Evolutionary conservation across 2,113 vertebrate species (phyloP).

Genomic region (Lasiurus cinereus): DNA sequence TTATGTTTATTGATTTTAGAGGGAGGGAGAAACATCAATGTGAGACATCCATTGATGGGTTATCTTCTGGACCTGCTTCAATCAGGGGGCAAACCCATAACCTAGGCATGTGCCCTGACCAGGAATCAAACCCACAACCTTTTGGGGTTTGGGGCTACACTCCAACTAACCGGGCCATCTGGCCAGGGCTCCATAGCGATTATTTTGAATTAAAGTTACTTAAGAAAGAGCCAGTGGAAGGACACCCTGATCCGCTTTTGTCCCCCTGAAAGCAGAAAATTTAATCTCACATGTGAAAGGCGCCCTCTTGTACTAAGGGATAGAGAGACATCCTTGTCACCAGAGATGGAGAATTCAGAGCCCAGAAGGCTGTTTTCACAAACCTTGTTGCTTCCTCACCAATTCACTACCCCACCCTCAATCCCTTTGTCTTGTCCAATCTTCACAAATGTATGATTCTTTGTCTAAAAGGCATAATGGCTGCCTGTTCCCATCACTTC

Average conservation of each 20-base stretch:
- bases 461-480: not conserved
- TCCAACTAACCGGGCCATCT: not conserved
- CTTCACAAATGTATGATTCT: not conserved
- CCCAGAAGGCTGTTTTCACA: not conserved
- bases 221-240: not conserved
- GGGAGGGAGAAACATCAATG: not conserved
- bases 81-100: not conserved
- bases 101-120: not conserved
- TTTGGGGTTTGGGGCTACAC: not conserved
- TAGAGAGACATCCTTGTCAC: not conserved
- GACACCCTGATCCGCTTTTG: not conserved
- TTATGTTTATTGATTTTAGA: not conserved
- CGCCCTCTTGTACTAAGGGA: too few relatives aligned
- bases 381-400: not conserved
- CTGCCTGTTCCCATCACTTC: not conserved
- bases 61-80: not conserved
- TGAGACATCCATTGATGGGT: not conserved
- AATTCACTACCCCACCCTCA: not conserved
- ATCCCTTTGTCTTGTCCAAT: not conserved
- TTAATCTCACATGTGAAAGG: not conserved
- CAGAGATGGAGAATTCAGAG: not conserved
- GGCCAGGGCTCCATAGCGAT: too few relatives aligned
- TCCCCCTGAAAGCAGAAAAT: not conserved
- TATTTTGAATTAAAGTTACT: not conserved
- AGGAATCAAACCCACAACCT: not conserved